These are phyloP conservation scores for Pantherophis guttatus DNA, from an alignment of 2,113 vertebrate genomes.

Conservation along the genomic window DNA sequence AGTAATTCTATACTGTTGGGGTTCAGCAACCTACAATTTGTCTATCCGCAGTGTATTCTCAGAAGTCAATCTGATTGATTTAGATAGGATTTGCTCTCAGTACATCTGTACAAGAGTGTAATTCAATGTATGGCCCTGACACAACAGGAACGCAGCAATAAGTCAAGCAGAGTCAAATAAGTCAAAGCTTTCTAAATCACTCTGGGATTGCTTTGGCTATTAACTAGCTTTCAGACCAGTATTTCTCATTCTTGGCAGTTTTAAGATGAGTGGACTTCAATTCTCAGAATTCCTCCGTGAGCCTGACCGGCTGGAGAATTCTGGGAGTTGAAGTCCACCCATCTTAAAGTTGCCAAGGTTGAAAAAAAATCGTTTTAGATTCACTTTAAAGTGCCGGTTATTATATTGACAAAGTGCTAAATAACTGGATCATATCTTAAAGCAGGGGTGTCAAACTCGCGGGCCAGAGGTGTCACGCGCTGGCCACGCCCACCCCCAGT, in stretches of 20 bases:
- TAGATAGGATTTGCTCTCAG: background rate
- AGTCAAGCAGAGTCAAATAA: background rate
- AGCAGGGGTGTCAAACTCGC: too few relatives aligned
- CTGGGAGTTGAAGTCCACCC: background rate
- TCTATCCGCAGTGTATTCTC: background rate
- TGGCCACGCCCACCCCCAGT: too few relatives aligned
- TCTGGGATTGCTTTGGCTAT: background rate
- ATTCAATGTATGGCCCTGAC: background rate
- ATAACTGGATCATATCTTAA: background rate
- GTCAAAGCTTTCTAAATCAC: background rate
- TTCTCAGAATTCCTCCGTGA: background rate
- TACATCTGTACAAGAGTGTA: background rate
- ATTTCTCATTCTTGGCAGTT: background rate
- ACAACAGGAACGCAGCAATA: background rate
- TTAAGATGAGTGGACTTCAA: background rate
- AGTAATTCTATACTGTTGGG: background rate
- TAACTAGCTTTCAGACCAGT: background rate
- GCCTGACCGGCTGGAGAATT: background rate
- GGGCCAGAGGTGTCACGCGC: too few relatives aligned
- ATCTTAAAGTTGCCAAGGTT: background rate
- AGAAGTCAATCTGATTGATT: background rate
- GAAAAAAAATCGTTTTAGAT: background rate
- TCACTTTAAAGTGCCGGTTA: background rate
- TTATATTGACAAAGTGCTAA: background rate
- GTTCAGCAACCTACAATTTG: background rate